phyloP scores from a whole-genome alignment of 2,113 vertebrate species.

The Cricetomys ansorgei region DNA sequence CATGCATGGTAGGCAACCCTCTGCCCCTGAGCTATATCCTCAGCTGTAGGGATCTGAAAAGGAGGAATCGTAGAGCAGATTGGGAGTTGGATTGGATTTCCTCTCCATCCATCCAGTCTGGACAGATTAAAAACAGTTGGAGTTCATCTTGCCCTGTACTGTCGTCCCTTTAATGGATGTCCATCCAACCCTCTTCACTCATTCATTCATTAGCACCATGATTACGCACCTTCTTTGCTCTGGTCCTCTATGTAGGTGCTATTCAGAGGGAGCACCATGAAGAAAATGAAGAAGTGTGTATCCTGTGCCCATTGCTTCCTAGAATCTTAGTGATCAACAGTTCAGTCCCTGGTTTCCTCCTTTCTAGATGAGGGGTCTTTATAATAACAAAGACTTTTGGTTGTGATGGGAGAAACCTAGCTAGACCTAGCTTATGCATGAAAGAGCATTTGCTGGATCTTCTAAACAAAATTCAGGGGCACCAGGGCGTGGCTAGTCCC shows the following conservation, averaged over 20 bases:
- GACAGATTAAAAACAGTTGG: background rate
- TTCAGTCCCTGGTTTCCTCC: background rate
- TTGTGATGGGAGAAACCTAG: background rate
- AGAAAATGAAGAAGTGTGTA: conserved; percentile 29
- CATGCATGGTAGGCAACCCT: background rate
- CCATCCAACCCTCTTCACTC: background rate
- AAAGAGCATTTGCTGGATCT: background rate
- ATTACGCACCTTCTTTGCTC: conserved; percentile 46
- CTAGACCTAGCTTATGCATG: background rate
- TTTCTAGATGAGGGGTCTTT: background rate
- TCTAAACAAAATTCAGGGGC: background rate
- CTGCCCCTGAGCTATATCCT: background rate
- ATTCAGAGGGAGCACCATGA: conserved; percentile 33
- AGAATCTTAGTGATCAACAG: conserved; percentile 14
- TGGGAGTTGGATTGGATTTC: background rate
- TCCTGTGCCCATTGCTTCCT: background rate
- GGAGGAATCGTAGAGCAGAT: background rate
- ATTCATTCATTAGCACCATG: conserved; percentile 44
- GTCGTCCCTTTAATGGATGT: background rate
- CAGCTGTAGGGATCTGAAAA: background rate
- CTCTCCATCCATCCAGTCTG: background rate
- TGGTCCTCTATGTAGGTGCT: conserved; percentile 7
- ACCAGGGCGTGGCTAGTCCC: background rate
- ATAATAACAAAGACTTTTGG: background rate
- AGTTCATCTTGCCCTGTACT: background rate